Conservation (phyloP, 2,888 invertebrate species). For the Andrena chrysosceles region DNA sequence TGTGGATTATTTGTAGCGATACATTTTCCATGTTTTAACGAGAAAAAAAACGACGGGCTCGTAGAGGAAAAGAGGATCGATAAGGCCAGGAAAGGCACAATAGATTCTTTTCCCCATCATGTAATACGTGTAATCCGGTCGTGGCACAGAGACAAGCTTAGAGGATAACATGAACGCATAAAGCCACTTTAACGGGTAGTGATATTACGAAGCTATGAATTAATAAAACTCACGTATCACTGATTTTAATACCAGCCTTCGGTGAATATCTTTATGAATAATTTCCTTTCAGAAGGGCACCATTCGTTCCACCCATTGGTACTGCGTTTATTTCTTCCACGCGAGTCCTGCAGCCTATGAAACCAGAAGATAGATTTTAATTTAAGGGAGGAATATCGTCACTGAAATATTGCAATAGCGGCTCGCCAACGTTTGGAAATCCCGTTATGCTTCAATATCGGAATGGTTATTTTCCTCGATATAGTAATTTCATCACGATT, state of each 20-base stretch:
- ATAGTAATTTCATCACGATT: too few relatives aligned
- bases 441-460: too few relatives aligned
- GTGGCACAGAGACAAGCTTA: not conserved
- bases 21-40: not conserved
- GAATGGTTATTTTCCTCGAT: too few relatives aligned
- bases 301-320: not conserved
- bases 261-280: not conserved
- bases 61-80: not conserved
- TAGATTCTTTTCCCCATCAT: not conserved
- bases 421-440: not conserved
- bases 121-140: slow-evolving; percentile 1
- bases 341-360: not conserved
- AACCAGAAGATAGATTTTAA: not conserved
- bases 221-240: slow-evolving; percentile 20
- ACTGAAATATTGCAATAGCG: not conserved
- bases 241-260: not conserved
- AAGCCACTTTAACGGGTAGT: slow-evolving; percentile 15
- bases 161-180: slow-evolving; percentile 17
- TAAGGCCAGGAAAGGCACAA: not conserved
- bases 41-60: not conserved
- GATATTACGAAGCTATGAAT: slow-evolving; percentile 18
- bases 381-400: too few relatives aligned
- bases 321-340: not conserved
- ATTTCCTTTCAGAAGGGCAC: not conserved
- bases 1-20: not conserved